These are phyloP conservation scores for Melitaea cinxia DNA, from an alignment of 1,140 invertebrate genomes.

Conservation along the genomic window DNA sequence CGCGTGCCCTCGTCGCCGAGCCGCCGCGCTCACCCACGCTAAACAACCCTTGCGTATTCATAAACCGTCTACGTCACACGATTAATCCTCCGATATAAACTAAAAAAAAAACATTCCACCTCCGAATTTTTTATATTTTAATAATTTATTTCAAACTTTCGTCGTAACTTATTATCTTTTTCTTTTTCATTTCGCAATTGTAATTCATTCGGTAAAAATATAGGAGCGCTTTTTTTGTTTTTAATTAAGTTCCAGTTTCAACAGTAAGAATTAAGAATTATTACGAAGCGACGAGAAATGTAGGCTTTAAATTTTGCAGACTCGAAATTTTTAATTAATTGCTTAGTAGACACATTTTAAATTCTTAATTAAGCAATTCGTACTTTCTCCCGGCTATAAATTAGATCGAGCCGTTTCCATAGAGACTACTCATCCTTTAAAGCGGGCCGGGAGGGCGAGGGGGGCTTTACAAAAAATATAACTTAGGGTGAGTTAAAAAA, in stretches of 20 bases:
- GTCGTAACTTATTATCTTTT: conserved; percentile 1
- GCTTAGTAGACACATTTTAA: conserved; percentile 78
- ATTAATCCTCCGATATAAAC: conserved; percentile 12
- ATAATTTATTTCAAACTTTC: not conserved
- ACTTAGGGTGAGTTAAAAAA: conserved; percentile 82
- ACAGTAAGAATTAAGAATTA: conserved; percentile 53
- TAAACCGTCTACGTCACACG: conserved; percentile 40
- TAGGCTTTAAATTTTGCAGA: conserved; percentile 53
- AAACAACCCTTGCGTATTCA: conserved; percentile 75
- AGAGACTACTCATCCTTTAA: conserved; percentile 83
- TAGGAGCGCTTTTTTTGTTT: conserved; percentile 22
- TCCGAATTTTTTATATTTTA: not conserved
- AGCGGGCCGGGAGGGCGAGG: conserved; percentile 72
- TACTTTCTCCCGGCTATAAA: conserved; percentile 81
- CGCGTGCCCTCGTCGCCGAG: conserved; percentile 59
- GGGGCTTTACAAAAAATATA: conserved; percentile 82
- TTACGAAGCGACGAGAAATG: conserved; percentile 44
- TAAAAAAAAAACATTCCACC: not conserved
- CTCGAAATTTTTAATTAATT: conserved; percentile 79
- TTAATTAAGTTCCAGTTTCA: conserved; percentile 65
- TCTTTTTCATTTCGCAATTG: conserved; percentile 7
- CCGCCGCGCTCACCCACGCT: conserved; percentile 36
- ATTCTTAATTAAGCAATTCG: conserved; percentile 81
- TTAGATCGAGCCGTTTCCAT: conserved; percentile 82
- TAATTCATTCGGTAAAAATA: conserved; percentile 11